These are phyloP conservation scores for Athene noctua DNA, from an alignment of 2,113 vertebrate genomes.

Conservation along the genomic window DNA sequence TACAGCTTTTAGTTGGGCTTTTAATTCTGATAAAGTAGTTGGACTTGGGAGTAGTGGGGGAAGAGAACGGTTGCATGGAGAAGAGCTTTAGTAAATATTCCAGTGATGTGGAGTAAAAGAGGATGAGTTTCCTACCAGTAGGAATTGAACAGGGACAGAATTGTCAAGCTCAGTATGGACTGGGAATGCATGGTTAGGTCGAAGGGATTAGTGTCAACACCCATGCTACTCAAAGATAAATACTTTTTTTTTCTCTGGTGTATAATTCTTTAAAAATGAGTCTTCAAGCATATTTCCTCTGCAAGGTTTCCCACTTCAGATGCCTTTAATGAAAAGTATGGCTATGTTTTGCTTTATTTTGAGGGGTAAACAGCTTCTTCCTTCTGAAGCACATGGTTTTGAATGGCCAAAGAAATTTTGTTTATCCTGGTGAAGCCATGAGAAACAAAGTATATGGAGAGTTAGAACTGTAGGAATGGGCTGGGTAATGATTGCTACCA, in stretches of 20 bases:
- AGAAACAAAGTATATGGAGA: neutral
- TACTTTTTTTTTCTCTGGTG: neutral
- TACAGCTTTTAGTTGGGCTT: neutral
- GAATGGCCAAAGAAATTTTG: neutral
- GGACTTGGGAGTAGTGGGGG: neutral
- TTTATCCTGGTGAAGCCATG: neutral
- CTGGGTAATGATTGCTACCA: fast-evolving
- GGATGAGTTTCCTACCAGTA: neutral
- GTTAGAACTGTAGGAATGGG: neutral
- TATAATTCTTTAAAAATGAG: neutral
- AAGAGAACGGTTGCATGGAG: neutral
- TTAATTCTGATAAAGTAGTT: neutral
- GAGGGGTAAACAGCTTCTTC: neutral
- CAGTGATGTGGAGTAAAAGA: neutral
- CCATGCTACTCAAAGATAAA: neutral
- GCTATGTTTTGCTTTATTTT: neutral
- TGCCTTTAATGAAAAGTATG: neutral
- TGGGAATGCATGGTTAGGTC: neutral
- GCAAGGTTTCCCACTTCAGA: neutral
- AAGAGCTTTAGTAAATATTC: neutral
- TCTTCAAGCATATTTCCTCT: neutral
- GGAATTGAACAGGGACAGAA: neutral
- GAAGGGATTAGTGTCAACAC: neutral
- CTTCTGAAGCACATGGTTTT: neutral
- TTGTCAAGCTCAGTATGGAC: neutral